A percentile compares a stretch with the other conserved stretches of the same genome.
These are phyloP conservation scores for Eriocheir sinensis DNA, from an alignment of 1,140 invertebrate species.

Conservation along the genomic window DNA sequence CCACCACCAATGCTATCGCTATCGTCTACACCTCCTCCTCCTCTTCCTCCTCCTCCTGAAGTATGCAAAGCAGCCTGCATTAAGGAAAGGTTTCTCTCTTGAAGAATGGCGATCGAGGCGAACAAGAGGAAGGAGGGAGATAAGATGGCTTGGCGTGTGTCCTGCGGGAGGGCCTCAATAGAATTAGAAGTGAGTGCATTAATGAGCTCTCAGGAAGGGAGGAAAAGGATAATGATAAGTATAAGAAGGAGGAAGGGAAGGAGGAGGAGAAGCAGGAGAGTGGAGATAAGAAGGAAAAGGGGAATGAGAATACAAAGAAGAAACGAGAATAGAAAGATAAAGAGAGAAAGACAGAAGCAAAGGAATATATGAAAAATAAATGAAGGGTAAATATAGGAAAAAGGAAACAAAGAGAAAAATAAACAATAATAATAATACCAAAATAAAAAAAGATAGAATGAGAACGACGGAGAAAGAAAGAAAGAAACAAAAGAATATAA, in stretches of 20 bases:
- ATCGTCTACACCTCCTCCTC: too few species aligned
- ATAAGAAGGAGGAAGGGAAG: neutral
- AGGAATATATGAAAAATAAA: too few species aligned
- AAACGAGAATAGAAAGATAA: neutral
- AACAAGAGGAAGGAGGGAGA: constrained; percentile 1
- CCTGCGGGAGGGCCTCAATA: neutral
- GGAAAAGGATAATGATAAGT: neutral
- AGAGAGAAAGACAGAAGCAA: neutral
- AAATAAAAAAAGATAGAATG: too few species aligned
- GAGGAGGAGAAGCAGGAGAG: neutral
- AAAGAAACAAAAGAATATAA: too few species aligned
- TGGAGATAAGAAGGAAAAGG: too few species aligned
- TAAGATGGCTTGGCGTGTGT: neutral
- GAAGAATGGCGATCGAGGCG: neutral
- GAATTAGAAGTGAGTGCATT: neutral
- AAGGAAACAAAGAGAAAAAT: too few species aligned
- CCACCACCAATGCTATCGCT: neutral
- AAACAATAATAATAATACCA: too few species aligned
- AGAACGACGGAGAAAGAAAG: too few species aligned
- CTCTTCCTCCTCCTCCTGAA: too few species aligned
- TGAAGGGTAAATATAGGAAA: too few species aligned
- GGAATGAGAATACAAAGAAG: neutral
- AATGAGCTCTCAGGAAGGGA: constrained; percentile 11
- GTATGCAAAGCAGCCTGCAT: neutral
- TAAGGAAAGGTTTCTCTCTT: neutral